Percentiles rank a stretch among this genome's conserved stretches.
phyloP scores from a whole-genome alignment of 1,140 invertebrate genomes.

The Diabrotica virgifera region DNA sequence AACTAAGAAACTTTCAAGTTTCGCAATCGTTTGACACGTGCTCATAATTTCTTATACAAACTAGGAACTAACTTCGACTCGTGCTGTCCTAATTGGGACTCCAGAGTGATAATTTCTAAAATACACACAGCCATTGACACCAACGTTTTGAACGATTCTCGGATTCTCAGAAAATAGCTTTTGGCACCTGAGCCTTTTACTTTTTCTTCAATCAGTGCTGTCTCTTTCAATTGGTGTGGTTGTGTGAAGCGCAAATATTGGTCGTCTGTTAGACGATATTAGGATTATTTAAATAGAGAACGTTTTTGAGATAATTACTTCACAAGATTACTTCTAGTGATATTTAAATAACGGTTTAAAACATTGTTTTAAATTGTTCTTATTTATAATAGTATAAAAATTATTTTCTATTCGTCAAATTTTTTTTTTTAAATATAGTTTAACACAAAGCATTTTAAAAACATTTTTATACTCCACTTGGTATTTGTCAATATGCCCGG shows the following conservation, averaged over 20 bases:
- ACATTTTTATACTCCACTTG: no score
- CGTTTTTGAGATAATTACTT: no score
- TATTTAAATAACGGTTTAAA: no score
- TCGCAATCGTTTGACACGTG: conserved; percentile 21
- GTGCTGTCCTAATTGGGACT: conserved; percentile 24
- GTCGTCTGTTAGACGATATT: not conserved
- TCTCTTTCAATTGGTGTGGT: not conserved
- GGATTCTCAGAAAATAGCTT: conserved; percentile 9
- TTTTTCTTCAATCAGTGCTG: not conserved
- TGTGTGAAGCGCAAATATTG: not conserved
- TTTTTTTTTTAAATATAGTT: no score
- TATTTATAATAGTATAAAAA: no score
- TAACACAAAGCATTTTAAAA: no score
- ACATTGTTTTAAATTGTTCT: no score
- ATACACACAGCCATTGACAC: conserved; percentile 24
- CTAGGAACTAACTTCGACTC: conserved; percentile 24
- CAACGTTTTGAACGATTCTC: conserved; percentile 19
- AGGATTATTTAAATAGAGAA: not conserved
- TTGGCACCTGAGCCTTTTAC: not conserved
- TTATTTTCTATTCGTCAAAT: no score
- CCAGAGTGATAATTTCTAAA: conserved; percentile 23
- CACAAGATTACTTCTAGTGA: no score
- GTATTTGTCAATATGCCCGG: no score
- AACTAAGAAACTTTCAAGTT: not conserved
- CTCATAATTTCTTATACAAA: conserved; percentile 23